phyloP scores from a whole-genome alignment of 2,113 vertebrate genomes.

The Pipra filicauda region DNA sequence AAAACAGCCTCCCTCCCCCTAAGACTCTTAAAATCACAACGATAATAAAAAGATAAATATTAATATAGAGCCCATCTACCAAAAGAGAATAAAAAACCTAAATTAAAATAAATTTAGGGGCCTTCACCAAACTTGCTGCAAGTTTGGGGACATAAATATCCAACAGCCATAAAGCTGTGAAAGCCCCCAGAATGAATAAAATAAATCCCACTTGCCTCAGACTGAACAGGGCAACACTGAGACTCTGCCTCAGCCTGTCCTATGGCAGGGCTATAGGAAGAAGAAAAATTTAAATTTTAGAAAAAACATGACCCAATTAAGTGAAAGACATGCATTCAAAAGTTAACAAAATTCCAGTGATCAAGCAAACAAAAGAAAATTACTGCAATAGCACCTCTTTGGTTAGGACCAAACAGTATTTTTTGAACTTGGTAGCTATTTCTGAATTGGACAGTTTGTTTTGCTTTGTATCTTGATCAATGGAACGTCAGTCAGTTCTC shows the following conservation, averaged over 20 bases:
- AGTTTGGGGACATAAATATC: slow-evolving; percentile 95
- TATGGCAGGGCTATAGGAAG: slow-evolving; percentile 97
- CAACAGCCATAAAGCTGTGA: slow-evolving; percentile 95
- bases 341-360: slow-evolving; percentile 73
- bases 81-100: slow-evolving; percentile 81
- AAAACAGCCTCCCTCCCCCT: slow-evolving; percentile 29
- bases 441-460: slow-evolving; percentile 40
- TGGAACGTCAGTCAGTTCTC: slow-evolving; percentile 39
- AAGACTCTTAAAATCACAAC: slow-evolving; percentile 54
- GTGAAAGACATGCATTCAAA: slow-evolving; percentile 79
- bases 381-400: slow-evolving; percentile 13
- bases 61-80: slow-evolving; percentile 84
- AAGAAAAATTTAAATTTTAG: slow-evolving; percentile 98
- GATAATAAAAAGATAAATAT: slow-evolving; percentile 75
- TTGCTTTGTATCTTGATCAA: slow-evolving; percentile 62
- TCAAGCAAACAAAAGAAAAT: slow-evolving; percentile 74
- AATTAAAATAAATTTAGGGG: slow-evolving; percentile 84
- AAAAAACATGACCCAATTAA: slow-evolving; percentile 83
- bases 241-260: slow-evolving; percentile 98
- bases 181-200: slow-evolving; percentile 90
- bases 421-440: background rate
- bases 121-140: slow-evolving; percentile 99
- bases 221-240: slow-evolving; percentile 99
- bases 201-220: slow-evolving; percentile 98
- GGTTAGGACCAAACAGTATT: slow-evolving; percentile 26